Base-by-base conservation (phyloP, 2,888 invertebrate species). In the Geophilus truncorum region DNA sequence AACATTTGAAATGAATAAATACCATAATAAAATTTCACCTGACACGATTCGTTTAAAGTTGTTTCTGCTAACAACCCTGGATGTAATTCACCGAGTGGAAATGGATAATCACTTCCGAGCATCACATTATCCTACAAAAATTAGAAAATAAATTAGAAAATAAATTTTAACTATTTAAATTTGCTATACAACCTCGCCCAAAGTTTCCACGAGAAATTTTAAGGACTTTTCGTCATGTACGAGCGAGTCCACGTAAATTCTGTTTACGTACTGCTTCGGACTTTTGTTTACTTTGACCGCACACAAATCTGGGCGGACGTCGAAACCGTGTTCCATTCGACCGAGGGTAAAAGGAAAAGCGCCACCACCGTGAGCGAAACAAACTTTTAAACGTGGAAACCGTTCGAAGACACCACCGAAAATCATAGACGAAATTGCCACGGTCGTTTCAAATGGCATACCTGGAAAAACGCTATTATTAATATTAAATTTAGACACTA, bases 51-150 rank as follows among this genome's bases (percentile, higher is more conserved):
- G 0, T 83, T 82, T 79, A 85, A 62, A 23, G 12, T 84, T 4
- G 85, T 83, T 82, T 87, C 84, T 28, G 90, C 86, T 21, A 88
- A 82, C 81, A 85, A 85, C n/a, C 90, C 89, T 0, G 89, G 88
- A 51, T 86, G 84, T 34, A 87, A 86, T 83, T 90, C 90, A 5
- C 90, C 90, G 6, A 90, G 86, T 4, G 90, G 89, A 84, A 90
- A 90, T 0, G 90, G 90, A 84, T 90, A 90, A 84, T 90, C 90
- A 32, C 88, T 89, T 1, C 90, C 90, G 40, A 90, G 85, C 4
- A 89, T 86, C 6, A 90, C 87, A 10, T 86, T 84, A 79, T 90
- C 88, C 88, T 89, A 84, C 18, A 77, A 57, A 80, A 81, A 51
- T 32, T 40, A 57, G 7, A 28, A 79, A 30, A 57, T 15, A 78